phyloP scores from a whole-genome alignment of 2,888 invertebrate genomes.

The Oeneis ivallda region DNA sequence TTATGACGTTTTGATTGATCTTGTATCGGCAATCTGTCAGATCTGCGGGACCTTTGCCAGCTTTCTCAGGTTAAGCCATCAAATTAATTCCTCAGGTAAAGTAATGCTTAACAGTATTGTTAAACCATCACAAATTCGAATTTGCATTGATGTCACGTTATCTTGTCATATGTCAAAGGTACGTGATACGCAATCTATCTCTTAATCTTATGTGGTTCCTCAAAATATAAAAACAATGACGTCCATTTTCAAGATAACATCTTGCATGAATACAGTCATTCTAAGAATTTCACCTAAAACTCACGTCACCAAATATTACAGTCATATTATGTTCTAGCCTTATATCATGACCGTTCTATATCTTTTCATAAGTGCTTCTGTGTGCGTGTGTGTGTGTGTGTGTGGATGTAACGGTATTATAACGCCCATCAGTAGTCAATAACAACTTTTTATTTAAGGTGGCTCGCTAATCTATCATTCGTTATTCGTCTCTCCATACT shows the following conservation, averaged over 20 bases:
- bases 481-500: not conserved
- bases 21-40: too few species aligned
- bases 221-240: not conserved
- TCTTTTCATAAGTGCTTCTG: not conserved
- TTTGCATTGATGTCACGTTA: not conserved
- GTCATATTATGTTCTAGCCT: not conserved
- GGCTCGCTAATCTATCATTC: not conserved
- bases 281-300: not conserved
- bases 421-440: constrained; percentile 1
- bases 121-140: not conserved
- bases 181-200: constrained; percentile 4
- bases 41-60: too few species aligned
- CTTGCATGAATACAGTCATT: not conserved
- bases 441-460: constrained; percentile 1
- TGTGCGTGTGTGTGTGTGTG: not conserved
- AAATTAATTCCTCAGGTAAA: too few species aligned
- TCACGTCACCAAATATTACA: not conserved
- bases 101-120: too few species aligned
- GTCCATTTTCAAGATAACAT: not conserved
- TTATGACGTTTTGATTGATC: too few species aligned
- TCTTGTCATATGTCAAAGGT: too few species aligned
- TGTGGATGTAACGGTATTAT: not conserved
- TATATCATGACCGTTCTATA: not conserved
- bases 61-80: too few species aligned
- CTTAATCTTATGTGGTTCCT: not conserved